Conservation (phyloP, 2,797 vertebrate genomes). For the Sciurus carolinensis region DNA sequence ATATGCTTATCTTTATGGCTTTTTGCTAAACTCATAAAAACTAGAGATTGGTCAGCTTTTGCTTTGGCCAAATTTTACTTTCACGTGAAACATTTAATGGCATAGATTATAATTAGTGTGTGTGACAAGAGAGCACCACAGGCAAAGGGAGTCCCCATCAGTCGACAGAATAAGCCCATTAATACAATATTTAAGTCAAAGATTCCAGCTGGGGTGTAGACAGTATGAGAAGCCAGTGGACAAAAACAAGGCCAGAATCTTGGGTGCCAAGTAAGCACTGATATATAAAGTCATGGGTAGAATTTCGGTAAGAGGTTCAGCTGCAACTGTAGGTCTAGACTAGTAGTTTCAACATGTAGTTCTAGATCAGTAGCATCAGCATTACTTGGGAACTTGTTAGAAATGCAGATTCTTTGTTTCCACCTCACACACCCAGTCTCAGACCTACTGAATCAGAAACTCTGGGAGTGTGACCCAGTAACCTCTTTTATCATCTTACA, state of each 20-base stretch:
- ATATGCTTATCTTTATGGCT: not conserved
- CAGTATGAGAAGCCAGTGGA: not conserved
- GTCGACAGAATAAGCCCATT: not conserved
- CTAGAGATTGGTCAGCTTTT: not conserved
- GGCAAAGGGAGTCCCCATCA: not conserved
- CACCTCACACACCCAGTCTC: not conserved
- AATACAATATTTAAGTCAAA: not conserved
- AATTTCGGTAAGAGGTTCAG: not conserved
- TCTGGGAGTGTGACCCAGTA: not conserved
- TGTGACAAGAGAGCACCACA: not conserved
- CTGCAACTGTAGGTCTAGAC: not conserved
- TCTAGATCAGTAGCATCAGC: not conserved
- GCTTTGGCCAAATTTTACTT: not conserved
- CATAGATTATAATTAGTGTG: not conserved
- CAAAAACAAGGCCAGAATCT: not conserved
- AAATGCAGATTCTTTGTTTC: not conserved
- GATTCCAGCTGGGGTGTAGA: not conserved
- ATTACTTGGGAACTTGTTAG: not conserved
- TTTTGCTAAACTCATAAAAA: constrained; percentile 13
- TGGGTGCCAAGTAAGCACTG: not conserved
- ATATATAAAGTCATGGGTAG: not conserved
- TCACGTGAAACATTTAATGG: constrained; percentile 7
- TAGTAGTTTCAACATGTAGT: not conserved
- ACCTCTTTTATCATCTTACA: not conserved
- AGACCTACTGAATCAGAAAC: not conserved